Percentiles rank a stretch among this genome's conserved stretches.
Conservation (phyloP, 2,888 invertebrate species). For the Calephelis perditalis region DNA sequence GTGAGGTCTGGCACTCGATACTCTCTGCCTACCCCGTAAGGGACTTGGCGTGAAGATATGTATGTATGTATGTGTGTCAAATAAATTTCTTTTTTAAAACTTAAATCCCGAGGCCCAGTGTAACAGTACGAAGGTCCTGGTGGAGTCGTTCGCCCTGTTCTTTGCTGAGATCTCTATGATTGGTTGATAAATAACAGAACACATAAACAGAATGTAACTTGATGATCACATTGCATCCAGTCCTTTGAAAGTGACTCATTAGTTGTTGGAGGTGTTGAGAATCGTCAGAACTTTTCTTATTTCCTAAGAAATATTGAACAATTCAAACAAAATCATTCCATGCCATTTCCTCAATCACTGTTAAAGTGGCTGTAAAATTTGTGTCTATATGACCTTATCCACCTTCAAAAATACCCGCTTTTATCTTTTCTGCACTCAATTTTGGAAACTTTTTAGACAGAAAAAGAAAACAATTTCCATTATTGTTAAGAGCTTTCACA, state of each 20-base stretch:
- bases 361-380: not conserved
- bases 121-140: too few species aligned
- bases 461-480: constrained; percentile 1
- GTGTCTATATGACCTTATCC: not conserved
- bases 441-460: not conserved
- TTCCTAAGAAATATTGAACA: not conserved
- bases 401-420: not conserved
- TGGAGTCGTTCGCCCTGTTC: too few species aligned
- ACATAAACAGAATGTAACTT: not conserved
- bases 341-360: not conserved
- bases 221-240: not conserved
- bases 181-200: not conserved
- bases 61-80: too few species aligned
- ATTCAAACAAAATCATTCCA: not conserved
- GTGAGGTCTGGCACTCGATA: too few species aligned
- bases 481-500: not conserved
- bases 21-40: too few species aligned
- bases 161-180: not conserved
- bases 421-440: not conserved
- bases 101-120: too few species aligned
- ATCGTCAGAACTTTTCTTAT: not conserved
- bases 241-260: not conserved
- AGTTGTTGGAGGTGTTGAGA: not conserved
- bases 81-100: too few species aligned
- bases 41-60: too few species aligned